Base-by-base conservation (phyloP, 2,797 vertebrate genomes). In the Chaunax sp. region DNA sequence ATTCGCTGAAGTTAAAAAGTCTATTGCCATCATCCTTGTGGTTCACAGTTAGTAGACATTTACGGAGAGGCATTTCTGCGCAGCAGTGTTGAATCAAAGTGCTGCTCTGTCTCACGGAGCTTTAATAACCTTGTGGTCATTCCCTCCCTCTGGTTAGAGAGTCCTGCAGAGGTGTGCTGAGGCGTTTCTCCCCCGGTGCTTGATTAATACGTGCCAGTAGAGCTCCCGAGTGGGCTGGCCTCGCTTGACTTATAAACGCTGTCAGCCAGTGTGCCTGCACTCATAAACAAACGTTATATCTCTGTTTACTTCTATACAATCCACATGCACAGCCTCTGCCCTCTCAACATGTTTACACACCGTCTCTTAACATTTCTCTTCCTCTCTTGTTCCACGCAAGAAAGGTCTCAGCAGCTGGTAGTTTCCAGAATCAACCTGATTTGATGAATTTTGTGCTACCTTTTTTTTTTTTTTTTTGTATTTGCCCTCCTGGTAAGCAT, bases 251-350 rank as follows among this genome's bases (percentile, higher is more conserved):
- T 92, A 90, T 69, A 86, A 81, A 73, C 82, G 25, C 84, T 90
- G 90, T 92, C 89, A 87, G 80, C 47, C 28, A 43, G 58, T 46
- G 49, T 49, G 64, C 83, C 78, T 82, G 82, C 71, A 45, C 88
- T 85, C 90, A 81, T 91, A 91, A 92, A 92, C 84, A 80, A 83
- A 78, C 71, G 79, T 87, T 89, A 81, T 82, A 84, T 87, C 78
- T 80, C 76, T 81, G 77, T 86, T 84, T 7, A 51, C 65, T 61
- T 72, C 70, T 10, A 10, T 77, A 64, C 49, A 10, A 38, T 54
- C 61, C 66, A 40, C 70, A 60, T 19, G 45, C 68, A 54, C 81
- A 76, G 20, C 26, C 30, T 57, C 74, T 72, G 77, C 75, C n/a
- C 56, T 80, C 55, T 35, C 62, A 40, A 78, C 67, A 50, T 69